Evolutionary conservation across 2,888 invertebrate genomes (phyloP).

Genomic region (Hyppa rectilinea): DNA sequence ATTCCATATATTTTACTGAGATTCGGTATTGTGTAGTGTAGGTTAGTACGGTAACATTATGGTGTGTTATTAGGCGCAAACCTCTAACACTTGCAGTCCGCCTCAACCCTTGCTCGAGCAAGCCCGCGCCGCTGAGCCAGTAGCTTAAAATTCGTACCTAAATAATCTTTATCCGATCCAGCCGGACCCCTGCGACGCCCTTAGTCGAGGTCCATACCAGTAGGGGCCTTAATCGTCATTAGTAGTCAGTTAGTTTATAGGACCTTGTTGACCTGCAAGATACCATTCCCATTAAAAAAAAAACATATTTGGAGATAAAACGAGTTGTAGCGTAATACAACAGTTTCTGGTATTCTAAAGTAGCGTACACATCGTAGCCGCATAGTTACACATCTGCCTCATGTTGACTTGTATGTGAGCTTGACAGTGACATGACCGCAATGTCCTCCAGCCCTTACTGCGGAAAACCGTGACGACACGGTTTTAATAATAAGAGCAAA

Average conservation of each 20-base stretch:
- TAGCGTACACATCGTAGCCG: conserved; percentile 4
- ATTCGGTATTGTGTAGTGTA: neutral
- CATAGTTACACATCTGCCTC: neutral
- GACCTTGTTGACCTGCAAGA: too few species aligned
- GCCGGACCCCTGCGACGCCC: too few species aligned
- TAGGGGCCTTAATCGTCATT: too few species aligned
- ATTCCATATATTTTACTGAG: neutral
- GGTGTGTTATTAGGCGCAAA: neutral
- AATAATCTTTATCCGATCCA: too few species aligned
- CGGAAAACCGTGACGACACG: neutral
- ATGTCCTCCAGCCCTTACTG: conserved; percentile 33
- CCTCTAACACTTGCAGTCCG: neutral
- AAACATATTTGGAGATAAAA: too few species aligned
- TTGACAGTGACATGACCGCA: conserved; percentile 66
- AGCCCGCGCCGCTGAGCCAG: too few species aligned
- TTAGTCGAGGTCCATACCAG: too few species aligned
- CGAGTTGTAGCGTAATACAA: too few species aligned
- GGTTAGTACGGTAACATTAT: neutral
- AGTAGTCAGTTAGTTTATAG: too few species aligned
- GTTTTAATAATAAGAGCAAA: conserved; percentile 12
- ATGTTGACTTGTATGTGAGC: conserved; percentile 38
- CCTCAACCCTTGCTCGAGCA: too few species aligned
- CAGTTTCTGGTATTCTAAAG: conserved; percentile 9
- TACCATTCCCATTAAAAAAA: too few species aligned
- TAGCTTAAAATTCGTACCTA: too few species aligned